A percentile compares a stretch with the other conserved stretches of the same genome.
phyloP scores from a whole-genome alignment of 2,113 vertebrate genomes.

The Hypocryptadius cinnamomeus region DNA sequence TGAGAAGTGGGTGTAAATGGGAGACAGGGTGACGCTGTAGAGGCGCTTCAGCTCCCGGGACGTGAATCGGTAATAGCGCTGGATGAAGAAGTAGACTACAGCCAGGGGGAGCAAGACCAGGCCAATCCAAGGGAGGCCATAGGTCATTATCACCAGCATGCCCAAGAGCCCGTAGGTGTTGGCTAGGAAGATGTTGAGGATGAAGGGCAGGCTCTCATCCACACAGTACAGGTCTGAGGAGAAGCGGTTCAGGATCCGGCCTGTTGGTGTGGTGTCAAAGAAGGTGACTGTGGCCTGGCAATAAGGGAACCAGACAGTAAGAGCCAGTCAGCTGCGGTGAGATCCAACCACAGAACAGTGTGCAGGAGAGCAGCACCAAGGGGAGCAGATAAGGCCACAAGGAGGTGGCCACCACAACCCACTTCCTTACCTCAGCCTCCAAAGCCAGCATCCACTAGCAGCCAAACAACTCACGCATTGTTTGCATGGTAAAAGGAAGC shows the following conservation, averaged over 20 bases:
- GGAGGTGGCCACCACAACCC: not conserved
- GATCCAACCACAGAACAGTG: not conserved
- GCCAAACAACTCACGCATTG: not conserved
- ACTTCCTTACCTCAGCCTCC: not conserved
- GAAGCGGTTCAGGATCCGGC: conserved; percentile 90
- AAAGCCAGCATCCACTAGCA: not conserved
- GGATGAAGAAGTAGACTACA: conserved; percentile 78
- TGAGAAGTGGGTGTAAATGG: conserved; percentile 91
- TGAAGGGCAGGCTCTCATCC: conserved; percentile 88
- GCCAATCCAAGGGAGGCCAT: conserved; percentile 86
- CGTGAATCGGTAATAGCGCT: conserved; percentile 83
- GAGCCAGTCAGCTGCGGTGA: not conserved
- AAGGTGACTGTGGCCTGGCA: conserved; percentile 85
- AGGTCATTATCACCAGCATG: conserved; percentile 82
- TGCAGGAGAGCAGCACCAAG: not conserved
- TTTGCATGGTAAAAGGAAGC: not conserved
- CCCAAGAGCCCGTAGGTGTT: conserved; percentile 79
- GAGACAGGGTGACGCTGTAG: conserved; percentile 86
- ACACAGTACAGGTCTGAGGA: conserved; percentile 89
- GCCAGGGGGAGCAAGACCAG: conserved; percentile 79
- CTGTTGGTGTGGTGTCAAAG: conserved; percentile 87
- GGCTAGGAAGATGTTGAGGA: conserved; percentile 91
- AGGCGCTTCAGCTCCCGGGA: conserved; percentile 92
- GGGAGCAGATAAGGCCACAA: not conserved
- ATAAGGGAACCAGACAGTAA: not conserved